Percentiles rank a stretch among this genome's conserved stretches.
These are phyloP conservation scores for Sternarchorhynchus goeldii DNA, from an alignment of 2,797 vertebrate genomes.

Conservation along the genomic window DNA sequence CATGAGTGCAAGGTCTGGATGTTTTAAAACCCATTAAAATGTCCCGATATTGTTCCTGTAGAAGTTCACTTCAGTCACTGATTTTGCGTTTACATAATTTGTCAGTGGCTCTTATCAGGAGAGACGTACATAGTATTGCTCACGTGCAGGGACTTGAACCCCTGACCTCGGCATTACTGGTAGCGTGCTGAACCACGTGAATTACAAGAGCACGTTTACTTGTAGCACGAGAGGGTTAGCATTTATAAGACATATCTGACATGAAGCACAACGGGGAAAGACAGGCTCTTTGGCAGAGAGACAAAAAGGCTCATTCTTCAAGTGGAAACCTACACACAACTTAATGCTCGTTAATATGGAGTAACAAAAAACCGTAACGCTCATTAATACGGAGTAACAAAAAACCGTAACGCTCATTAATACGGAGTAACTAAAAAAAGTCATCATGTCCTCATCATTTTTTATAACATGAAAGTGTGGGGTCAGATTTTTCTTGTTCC, in stretches of 20 bases:
- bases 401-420: not conserved
- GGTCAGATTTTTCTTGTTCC: not conserved
- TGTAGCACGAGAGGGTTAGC: not conserved
- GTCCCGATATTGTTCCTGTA: not conserved
- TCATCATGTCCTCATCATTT: not conserved
- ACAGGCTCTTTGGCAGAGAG: not conserved
- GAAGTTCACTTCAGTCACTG: not conserved
- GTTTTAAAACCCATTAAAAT: conserved; percentile 19
- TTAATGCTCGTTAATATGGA: too few species aligned
- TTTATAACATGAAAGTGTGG: not conserved
- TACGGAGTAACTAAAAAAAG: not conserved
- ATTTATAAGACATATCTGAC: not conserved
- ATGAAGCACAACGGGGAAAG: conserved; percentile 12
- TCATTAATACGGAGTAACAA: too few species aligned
- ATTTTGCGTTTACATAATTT: not conserved
- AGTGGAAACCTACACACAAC: not conserved
- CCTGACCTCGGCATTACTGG: too few species aligned
- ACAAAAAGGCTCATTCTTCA: not conserved
- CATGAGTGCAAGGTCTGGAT: not conserved
- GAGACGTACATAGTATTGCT: not conserved
- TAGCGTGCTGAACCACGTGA: too few species aligned
- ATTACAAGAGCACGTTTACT: not conserved
- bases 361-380: too few species aligned
- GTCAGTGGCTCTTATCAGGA: too few species aligned
- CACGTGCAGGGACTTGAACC: not conserved